Percentiles rank a stretch among this genome's conserved stretches.
phyloP scores from a whole-genome alignment of 2,888 invertebrate genomes.

The Aspidapion aeneum region DNA sequence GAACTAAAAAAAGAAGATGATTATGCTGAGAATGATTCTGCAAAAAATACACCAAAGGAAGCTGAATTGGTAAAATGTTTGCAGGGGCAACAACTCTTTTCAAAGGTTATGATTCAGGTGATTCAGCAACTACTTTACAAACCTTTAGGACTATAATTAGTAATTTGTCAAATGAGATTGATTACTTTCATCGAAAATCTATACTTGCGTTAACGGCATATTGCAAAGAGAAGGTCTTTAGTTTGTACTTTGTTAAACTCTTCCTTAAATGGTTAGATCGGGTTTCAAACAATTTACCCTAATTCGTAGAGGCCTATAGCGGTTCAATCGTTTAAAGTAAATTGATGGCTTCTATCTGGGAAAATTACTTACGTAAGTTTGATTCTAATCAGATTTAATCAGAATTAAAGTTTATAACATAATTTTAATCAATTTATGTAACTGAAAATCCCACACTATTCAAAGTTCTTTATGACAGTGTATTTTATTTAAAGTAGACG shows the following conservation, averaged over 20 bases:
- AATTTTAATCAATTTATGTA: not conserved
- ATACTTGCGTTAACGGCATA: not conserved
- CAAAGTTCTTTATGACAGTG: too few species aligned
- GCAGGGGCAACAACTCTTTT: too few species aligned
- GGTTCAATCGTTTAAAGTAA: not conserved
- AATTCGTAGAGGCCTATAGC: not conserved
- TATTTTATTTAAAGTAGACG: too few species aligned
- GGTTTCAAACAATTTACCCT: not conserved
- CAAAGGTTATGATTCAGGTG: too few species aligned
- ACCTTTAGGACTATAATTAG: too few species aligned
- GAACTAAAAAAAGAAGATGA: too few species aligned
- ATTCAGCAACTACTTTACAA: too few species aligned
- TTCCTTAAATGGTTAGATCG: slow-evolving; percentile 2
- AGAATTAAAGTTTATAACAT: not conserved
- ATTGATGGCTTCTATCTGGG: not conserved
- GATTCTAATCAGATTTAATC: not conserved
- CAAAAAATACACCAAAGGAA: too few species aligned
- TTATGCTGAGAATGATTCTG: too few species aligned
- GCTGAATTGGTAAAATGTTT: too few species aligned
- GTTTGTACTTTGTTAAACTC: not conserved
- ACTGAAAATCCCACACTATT: too few species aligned
- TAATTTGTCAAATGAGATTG: too few species aligned
- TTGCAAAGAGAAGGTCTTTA: not conserved
- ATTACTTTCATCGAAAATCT: not conserved
- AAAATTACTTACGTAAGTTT: not conserved